Evolutionary conservation across 2,888 invertebrate species (phyloP).

Genomic region (Nomada goodeniana): DNA sequence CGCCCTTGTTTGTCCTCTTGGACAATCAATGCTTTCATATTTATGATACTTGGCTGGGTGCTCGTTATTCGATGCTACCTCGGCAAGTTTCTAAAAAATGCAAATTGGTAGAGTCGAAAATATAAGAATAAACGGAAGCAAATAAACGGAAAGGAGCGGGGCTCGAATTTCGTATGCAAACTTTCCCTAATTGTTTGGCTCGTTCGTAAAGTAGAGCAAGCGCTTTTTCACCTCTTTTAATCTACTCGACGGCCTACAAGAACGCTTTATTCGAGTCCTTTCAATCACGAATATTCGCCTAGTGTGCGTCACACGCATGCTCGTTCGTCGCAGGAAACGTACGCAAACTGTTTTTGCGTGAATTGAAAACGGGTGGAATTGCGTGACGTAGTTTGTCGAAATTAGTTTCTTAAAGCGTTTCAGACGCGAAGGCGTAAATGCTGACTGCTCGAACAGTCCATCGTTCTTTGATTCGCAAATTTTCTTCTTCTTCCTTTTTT

Average conservation of each 20-base stretch:
- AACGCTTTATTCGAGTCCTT: slow-evolving; percentile 37
- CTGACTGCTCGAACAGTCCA: neutral
- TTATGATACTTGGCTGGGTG: neutral
- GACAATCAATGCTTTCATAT: neutral
- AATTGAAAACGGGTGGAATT: no score
- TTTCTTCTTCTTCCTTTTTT: no score
- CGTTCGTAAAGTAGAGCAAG: no score
- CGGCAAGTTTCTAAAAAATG: no score
- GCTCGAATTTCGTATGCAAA: neutral
- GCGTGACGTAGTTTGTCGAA: neutral
- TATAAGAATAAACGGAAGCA: no score
- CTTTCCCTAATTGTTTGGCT: no score
- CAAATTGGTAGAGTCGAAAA: no score
- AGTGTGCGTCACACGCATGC: slow-evolving; percentile 22
- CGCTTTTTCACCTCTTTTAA: no score
- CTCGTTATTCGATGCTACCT: neutral
- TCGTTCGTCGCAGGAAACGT: neutral
- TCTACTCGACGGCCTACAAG: neutral
- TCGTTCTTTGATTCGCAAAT: no score
- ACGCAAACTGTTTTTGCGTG: neutral
- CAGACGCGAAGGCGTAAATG: neutral
- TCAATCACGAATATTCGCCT: slow-evolving; percentile 40
- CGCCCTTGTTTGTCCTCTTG: neutral
- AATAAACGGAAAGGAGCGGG: no score
- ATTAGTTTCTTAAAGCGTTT: neutral